Conservation (phyloP, 2,113 vertebrate species). For the Sylvietta virens region DNA sequence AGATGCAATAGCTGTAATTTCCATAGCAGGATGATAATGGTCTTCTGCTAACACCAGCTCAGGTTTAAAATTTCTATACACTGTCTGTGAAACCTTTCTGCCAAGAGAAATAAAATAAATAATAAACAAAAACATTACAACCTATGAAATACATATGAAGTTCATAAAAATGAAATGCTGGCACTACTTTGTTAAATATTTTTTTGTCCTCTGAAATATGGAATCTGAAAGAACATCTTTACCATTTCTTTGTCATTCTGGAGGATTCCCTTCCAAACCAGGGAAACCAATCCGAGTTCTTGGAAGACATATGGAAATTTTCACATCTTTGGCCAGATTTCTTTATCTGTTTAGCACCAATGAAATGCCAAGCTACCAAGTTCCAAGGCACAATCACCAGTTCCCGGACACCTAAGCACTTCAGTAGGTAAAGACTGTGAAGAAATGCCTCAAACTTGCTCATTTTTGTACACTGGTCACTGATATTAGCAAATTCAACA, state of each 20-base stretch:
- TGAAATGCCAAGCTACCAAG: neutral
- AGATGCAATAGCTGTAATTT: neutral
- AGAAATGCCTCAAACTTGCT: neutral
- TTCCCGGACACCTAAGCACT: neutral
- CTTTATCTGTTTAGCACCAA: neutral
- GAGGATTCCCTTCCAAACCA: neutral
- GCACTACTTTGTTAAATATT: neutral
- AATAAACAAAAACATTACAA: neutral
- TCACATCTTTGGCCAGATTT: neutral
- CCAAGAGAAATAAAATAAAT: neutral
- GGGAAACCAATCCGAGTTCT: neutral
- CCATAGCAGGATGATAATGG: neutral
- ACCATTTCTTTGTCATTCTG: neutral
- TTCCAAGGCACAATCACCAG: neutral
- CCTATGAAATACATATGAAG: neutral
- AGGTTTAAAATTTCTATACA: accelerated
- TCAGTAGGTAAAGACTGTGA: accelerated
- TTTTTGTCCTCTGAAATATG: neutral
- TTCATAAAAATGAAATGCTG: neutral
- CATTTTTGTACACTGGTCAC: neutral
- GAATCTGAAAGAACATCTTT: neutral
- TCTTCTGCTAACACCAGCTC: neutral
- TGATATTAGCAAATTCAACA: neutral
- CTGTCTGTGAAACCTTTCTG: neutral
- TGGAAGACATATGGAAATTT: neutral